Conservation (phyloP, 1,140 invertebrate species). For the Hermetia illucens region DNA sequence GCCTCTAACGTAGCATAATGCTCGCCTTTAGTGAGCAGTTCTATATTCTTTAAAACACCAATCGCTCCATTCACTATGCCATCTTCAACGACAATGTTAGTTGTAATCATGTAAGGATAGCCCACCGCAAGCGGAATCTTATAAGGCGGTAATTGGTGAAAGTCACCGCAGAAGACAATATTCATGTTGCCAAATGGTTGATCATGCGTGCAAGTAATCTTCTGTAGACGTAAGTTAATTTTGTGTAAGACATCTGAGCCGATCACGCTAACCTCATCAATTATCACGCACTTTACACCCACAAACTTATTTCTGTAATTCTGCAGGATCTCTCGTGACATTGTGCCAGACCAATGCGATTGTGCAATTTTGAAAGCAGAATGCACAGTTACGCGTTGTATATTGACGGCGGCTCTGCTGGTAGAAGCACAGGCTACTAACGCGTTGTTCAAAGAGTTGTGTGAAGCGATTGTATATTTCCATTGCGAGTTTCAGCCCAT, state of each 20-base stretch:
- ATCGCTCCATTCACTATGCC: slow-evolving; percentile 26
- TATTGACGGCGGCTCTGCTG: slow-evolving; percentile 20
- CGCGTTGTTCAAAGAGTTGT: too few species aligned
- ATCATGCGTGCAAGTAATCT: slow-evolving; percentile 11
- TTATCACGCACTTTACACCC: slow-evolving; percentile 10
- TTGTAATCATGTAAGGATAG: slow-evolving; percentile 24
- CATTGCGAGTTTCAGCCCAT: too few species aligned
- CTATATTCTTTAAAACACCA: slow-evolving; percentile 20
- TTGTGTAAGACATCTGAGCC: slow-evolving; percentile 11
- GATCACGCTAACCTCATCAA: slow-evolving; percentile 16
- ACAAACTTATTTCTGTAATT: slow-evolving; percentile 9
- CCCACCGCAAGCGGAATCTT: slow-evolving; percentile 16
- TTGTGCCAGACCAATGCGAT: slow-evolving; percentile 1
- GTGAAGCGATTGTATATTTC: too few species aligned
- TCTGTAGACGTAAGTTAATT: slow-evolving; percentile 12
- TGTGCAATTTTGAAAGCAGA: slow-evolving; percentile 11
- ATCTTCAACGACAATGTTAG: slow-evolving; percentile 24
- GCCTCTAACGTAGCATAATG: too few species aligned
- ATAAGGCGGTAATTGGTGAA: slow-evolving; percentile 16
- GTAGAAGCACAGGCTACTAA: slow-evolving; percentile 19
- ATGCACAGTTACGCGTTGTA: slow-evolving; percentile 18
- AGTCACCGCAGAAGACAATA: slow-evolving; percentile 12
- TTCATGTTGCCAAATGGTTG: slow-evolving; percentile 10
- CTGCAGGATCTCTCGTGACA: slow-evolving; percentile 5
- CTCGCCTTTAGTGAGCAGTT: too few species aligned